Percentiles rank a stretch among this genome's conserved stretches.
Conservation (phyloP, 2,113 vertebrate genomes). For the Ondatra zibethicus region DNA sequence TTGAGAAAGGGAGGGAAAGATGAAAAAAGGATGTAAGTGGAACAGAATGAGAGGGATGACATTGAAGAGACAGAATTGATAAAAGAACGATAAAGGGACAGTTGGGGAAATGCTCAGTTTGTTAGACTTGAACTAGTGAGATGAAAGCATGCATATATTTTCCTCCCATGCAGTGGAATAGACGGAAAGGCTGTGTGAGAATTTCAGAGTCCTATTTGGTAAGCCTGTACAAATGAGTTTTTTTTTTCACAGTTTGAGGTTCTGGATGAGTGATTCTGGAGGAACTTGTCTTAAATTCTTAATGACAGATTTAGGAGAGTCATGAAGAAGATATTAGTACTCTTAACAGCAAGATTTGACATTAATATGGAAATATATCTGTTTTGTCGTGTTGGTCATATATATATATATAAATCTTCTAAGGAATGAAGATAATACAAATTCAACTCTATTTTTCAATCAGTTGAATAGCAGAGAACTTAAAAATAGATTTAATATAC, state of each 20-base stretch:
- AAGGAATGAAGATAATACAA: neutral
- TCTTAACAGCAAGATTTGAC: neutral
- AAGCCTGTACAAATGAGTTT: neutral
- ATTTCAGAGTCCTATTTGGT: neutral
- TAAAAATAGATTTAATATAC: neutral
- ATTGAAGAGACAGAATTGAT: neutral
- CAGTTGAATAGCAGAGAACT: neutral
- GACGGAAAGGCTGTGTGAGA: rapidly evolving
- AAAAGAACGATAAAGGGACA: neutral
- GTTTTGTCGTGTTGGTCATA: neutral
- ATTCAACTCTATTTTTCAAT: neutral
- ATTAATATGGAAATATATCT: neutral
- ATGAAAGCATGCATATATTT: neutral
- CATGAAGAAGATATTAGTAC: neutral
- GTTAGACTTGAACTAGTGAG: neutral
- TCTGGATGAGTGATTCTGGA: no score
- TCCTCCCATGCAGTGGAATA: neutral
- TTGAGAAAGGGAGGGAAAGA: no score
- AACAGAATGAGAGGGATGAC: neutral
- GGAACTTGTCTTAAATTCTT: neutral
- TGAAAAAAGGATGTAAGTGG: neutral
- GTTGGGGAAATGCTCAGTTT: neutral
- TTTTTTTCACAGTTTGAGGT: neutral
- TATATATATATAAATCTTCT: neutral
- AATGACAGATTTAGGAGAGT: neutral